Evolutionary conservation across 2,113 vertebrate species (phyloP).

Genomic region (Callospermophilus lateralis): DNA sequence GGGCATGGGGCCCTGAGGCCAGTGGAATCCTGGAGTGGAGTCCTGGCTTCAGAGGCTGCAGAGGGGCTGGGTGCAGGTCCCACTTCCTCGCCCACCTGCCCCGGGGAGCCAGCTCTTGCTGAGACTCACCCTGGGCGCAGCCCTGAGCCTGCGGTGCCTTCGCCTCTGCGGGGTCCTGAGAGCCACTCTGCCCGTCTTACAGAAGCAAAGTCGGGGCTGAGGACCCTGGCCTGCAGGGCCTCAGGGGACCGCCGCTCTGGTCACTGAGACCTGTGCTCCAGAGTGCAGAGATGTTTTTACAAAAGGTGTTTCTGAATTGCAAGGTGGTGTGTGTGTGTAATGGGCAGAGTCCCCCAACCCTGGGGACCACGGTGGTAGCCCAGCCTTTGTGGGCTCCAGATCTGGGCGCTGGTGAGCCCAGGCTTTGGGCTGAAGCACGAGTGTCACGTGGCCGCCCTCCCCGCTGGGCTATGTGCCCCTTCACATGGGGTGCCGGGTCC

Average conservation of each 20-base stretch:
- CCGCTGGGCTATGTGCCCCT: too few species aligned
- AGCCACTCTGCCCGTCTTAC: neutral
- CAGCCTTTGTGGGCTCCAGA: too few species aligned
- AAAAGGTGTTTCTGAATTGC: neutral
- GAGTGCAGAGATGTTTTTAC: neutral
- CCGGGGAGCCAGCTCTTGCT: rapidly evolving
- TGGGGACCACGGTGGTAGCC: rapidly evolving
- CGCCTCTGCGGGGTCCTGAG: neutral
- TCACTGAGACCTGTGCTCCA: neutral
- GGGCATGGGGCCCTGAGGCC: neutral
- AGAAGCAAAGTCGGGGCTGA: neutral
- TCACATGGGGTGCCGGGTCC: too few species aligned
- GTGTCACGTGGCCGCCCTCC: too few species aligned
- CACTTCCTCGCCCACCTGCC: rapidly evolving
- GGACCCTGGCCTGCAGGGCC: neutral
- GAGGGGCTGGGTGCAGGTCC: neutral
- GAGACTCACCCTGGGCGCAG: neutral
- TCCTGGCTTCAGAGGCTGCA: neutral
- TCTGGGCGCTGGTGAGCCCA: rapidly evolving
- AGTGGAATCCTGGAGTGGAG: neutral
- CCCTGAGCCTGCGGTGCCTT: neutral
- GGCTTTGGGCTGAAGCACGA: neutral
- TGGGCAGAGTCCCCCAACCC: neutral
- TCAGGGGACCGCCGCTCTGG: neutral
- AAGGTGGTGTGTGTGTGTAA: neutral